Evolutionary conservation across 2,113 vertebrate genomes (phyloP), one percentile per base, ranked within the genome.

Genomic region (Leucosticte australis): DNA sequence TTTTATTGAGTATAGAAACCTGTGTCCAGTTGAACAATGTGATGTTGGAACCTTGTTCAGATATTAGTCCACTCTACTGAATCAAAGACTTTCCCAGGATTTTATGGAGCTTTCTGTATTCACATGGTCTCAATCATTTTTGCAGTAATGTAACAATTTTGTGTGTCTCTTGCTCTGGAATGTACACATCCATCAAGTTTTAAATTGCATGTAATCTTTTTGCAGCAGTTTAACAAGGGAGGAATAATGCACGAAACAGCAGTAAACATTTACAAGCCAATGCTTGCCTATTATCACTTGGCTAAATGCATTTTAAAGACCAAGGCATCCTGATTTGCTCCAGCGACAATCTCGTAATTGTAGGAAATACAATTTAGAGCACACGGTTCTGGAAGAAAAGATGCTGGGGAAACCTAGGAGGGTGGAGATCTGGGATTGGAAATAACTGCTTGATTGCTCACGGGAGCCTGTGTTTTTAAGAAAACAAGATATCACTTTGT

Each of bases 151-250:
- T 65, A 90, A 69, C 55, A 59, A 21, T 88, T 80, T 63, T 6
- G 16, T 60, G 41, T 14, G 28, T 37, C 28, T 91, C 41, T 75
- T 83, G 37, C 53, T 83, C 37, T 67, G 37, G 13, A 62, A 28
- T 41, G 23, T 63, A 21, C 63, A 26, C 17, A 83, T 94, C 73
- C 56, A 56, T 92, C 68, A 86, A n/a, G 60, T 77, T 91, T 87
- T 67, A 83, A 89, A 95, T 83, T 55, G 67, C 47, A 44, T 35
- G 30, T 63, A 60, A 17, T 90, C 69, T 90, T 91, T 88, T 68
- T 83, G 75, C 60, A 87, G 69, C 64, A 78, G 79, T 86, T 96
- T 81, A 96, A 90, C 88, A 85, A 77, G 64, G 64, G 85, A 83
- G 76, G 83, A 91, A 35, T 79, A 64, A 63, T 1, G 2, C 50